A percentile compares a stretch with the other conserved stretches of the same genome.
phyloP scores from a whole-genome alignment of 2,113 vertebrate species.

The Saguinus imperator region DNA sequence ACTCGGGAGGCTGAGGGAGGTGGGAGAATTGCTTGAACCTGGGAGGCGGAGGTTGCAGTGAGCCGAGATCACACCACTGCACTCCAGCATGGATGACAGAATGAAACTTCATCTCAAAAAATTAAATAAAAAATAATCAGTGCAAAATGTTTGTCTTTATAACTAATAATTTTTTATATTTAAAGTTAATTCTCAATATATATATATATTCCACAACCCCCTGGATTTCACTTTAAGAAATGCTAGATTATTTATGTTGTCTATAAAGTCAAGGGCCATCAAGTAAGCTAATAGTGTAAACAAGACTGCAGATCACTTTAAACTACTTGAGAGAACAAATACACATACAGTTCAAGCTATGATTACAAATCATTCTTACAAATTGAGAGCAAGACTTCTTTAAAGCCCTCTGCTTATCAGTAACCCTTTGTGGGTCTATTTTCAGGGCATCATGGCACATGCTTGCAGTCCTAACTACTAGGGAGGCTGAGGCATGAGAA shows the following conservation, averaged over 20 bases:
- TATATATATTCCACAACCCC: background rate
- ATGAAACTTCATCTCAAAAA: too few species aligned
- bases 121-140: background rate
- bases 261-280: background rate
- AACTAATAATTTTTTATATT: background rate
- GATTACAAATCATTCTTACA: background rate
- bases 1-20: too few species aligned
- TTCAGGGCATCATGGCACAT: background rate
- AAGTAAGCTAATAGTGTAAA: background rate
- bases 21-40: too few species aligned
- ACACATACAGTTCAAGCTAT: background rate
- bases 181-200: background rate
- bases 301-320: background rate
- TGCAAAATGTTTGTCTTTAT: background rate
- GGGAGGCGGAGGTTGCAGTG: too few species aligned
- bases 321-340: background rate
- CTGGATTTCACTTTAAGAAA: background rate
- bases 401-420: background rate
- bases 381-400: background rate
- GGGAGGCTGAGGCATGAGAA: too few species aligned
- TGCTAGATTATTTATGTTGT: background rate
- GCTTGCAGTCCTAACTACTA: too few species aligned
- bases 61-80: too few species aligned
- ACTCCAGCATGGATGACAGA: too few species aligned
- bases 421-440: background rate